A percentile compares a stretch with the other conserved stretches of the same genome.
These are phyloP conservation scores for Scaptomyza polygonia DNA, from an alignment of 2,888 invertebrate genomes.

Conservation along the genomic window DNA sequence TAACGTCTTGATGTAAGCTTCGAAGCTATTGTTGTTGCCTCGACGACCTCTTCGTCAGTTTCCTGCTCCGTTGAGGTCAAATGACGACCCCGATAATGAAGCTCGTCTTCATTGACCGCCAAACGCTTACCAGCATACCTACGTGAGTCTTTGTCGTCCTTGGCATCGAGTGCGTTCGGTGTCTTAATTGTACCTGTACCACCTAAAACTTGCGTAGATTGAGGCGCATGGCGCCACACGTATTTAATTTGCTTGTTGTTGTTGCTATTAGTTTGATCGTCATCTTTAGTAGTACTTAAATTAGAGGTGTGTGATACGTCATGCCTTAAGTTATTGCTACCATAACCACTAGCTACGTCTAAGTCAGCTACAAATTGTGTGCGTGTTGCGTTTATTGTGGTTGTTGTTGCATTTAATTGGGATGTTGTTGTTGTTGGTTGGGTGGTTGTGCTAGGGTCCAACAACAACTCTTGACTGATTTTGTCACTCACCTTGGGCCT, in stretches of 20 bases:
- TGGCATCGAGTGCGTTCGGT: conserved; percentile 36
- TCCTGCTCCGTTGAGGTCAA: conserved; percentile 48
- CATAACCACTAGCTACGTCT: conserved; percentile 70
- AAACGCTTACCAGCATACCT: conserved; percentile 75
- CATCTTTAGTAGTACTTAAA: conserved; percentile 53
- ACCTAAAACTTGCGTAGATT: conserved; percentile 32
- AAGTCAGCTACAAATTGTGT: conserved; percentile 34
- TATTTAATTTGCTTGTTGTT: conserved; percentile 31
- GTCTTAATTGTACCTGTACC: conserved; percentile 3
- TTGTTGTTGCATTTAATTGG: conserved; percentile 34
- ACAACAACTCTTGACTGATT: conserved; percentile 54
- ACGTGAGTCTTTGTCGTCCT: conserved; percentile 59
- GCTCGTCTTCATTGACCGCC: conserved; percentile 23
- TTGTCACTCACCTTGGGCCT: conserved; percentile 83
- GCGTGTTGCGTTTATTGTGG: conserved; percentile 48
- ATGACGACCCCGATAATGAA: conserved; percentile 49
- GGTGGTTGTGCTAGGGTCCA: conserved; percentile 45
- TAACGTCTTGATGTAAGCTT: conserved; percentile 24
- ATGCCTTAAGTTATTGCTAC: conserved; percentile 78
- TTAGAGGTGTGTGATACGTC: conserved; percentile 65
- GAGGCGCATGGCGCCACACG: conserved; percentile 50
- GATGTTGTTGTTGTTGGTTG: conserved; percentile 38
- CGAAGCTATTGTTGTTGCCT: conserved; percentile 1
- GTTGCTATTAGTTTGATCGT: conserved; percentile 3
- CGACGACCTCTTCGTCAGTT: not conserved